Base-by-base conservation (phyloP, 2,797 vertebrate species). In the Hydrolagus colliei region DNA sequence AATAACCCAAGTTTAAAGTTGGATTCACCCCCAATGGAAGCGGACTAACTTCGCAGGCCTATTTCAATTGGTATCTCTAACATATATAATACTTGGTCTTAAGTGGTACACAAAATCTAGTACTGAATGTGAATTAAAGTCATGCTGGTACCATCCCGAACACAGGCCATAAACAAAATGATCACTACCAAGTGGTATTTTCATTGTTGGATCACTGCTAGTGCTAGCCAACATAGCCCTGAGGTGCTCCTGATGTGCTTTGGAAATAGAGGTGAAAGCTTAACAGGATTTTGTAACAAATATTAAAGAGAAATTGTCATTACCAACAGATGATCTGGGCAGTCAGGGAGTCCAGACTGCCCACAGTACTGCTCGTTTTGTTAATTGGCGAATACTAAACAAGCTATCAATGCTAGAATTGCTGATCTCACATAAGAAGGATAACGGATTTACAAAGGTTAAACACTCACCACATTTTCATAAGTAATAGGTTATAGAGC, bases 401-500 rank as follows among this genome's bases (percentile, higher is more conserved):
- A 20, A 77, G 59, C 18, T 76, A 76, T n/a, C 52, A 52, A 76
- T 71, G 20, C 5, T 18, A n/a, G 16, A 76, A 10, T 3, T 61
- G 18, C 52, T 61, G 71, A 1, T n/a, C 9, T 77, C 9, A 20
- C 41, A 77, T 9, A 35, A 65, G n/a, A n/a, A 68, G 16, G 7
- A 68, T 13, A 82, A 59, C 20, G 68, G 13, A 35, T 41, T 67
- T 82, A 9, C 10, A 41, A 61, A 9, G 9, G 32, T 11, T 0
- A 78, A 22, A 52, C 68, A 88, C 93, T 82, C 92, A 99, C 98
- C 97, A 96, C 93, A 99, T 97, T 87, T 96, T 96, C 86, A 95
- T 90, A 67, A 99, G 95, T 88, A 99, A 94, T 89, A 98, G 93
- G 92, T 98, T 98, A 93, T 99, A 99, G 62, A 99, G 93, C 89